phyloP scores from a whole-genome alignment of 35 echinoderm and acorn worm species.

The Apostichopus japonicus region DNA sequence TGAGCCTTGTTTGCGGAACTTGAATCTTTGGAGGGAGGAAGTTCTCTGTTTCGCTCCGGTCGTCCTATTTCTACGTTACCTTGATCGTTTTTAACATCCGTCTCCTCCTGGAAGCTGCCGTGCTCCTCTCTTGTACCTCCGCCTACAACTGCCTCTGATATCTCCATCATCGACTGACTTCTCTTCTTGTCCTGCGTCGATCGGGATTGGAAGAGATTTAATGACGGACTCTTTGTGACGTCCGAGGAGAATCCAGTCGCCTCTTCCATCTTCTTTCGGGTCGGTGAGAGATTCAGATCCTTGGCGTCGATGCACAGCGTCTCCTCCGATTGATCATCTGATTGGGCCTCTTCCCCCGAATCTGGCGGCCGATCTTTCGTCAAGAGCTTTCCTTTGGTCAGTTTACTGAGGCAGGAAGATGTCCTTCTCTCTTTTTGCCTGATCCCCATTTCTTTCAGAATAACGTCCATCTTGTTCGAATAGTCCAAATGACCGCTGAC shows the following conservation, averaged over 20 bases:
- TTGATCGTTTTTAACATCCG: not conserved
- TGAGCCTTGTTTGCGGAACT: not conserved
- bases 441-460: slow-evolving; percentile 77
- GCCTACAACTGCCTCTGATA: not conserved
- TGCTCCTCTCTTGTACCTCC: not conserved
- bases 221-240: slow-evolving; percentile 21
- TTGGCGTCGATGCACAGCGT: slow-evolving; percentile 40
- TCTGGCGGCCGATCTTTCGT: not conserved
- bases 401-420: slow-evolving; percentile 32
- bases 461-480: slow-evolving; percentile 85
- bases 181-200: not conserved
- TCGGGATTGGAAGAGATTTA: not conserved
- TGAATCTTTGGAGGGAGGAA: not conserved
- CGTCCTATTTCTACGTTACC: not conserved
- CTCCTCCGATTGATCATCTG: not conserved
- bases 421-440: slow-evolving; percentile 47
- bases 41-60: not conserved
- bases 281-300: slow-evolving; percentile 46
- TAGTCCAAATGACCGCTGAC: slow-evolving; percentile 97
- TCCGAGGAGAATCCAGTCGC: not conserved
- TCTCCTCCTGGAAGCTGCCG: not conserved
- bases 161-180: slow-evolving; percentile 29
- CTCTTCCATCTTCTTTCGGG: slow-evolving; percentile 18
- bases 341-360: not conserved
- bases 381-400: slow-evolving; percentile 18